Evolutionary conservation across 1,140 invertebrate genomes (phyloP), one percentile per base, ranked within the genome.

Genomic region (Megalopta genalis): DNA sequence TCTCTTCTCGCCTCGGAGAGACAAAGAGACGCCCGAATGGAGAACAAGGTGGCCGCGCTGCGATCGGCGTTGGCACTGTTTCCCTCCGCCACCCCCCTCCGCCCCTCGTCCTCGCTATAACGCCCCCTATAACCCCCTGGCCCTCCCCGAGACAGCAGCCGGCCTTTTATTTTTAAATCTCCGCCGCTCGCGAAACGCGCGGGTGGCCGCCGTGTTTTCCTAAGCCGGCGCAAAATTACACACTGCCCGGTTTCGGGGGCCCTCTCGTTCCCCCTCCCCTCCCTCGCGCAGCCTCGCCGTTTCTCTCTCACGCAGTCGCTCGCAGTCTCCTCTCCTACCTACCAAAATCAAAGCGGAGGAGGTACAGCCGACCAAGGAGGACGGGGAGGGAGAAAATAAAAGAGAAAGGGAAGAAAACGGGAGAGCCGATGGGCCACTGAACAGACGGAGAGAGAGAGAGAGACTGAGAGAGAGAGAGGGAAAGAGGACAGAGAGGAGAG

Each of bases 201-300:
- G 92, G 92, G 92, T 93, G 92, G 92, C 91, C 92, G 88, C 83
- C 91, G 92, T 93, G 92, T 92, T 93, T 92, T 93, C 91, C 91
- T 93, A 93, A 93, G 92, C 90, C 91, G 90, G 92, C 91, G 92
- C 91, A 93, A 93, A 93, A 93, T 93, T 93, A 93, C 92, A 93
- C 92, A 93, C 92, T 92, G 90, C 89, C 90, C 89, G 87, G 76
- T 92, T 83, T 87, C 82, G 86, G 87, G 86, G 85, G 77, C 67
- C 76, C 60, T 59, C 75, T 72, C 75, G 18, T 42, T 39, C 69
- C 65, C 42, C 59, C 75, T 71, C 46, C 49, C 46, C 23, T 46
- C 62, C 21, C 46, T 57, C 66, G 52, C 63, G 42, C 42, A 9
- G 42, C 76, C 23, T 49, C 42, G 37, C 60, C 25, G 16, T 81